A percentile compares a stretch with the other conserved stretches of the same genome.
These are phyloP conservation scores for Drosophila vallismaia DNA, from an alignment of 2,888 invertebrate genomes.

Conservation along the genomic window DNA sequence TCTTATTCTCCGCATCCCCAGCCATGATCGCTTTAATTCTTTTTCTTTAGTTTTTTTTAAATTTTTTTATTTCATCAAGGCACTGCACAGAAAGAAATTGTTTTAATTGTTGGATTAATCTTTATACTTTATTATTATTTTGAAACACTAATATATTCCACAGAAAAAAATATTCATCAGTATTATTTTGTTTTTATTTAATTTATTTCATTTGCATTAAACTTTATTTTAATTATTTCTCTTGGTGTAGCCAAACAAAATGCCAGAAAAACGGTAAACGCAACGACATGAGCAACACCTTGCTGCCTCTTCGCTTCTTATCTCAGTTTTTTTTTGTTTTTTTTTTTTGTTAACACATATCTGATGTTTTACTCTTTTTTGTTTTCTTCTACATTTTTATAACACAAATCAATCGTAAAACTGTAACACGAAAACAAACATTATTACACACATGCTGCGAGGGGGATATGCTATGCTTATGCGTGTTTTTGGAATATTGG, in stretches of 20 bases:
- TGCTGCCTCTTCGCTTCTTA: slow-evolving; percentile 13
- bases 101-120: background rate
- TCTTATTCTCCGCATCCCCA: slow-evolving; percentile 62
- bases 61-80: background rate
- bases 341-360: background rate
- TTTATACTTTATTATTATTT: background rate
- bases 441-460: slow-evolving; percentile 18
- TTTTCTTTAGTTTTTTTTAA: slow-evolving; percentile 7
- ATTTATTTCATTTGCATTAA: background rate
- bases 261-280: slow-evolving; percentile 15
- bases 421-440: slow-evolving; percentile 21
- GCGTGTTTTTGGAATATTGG: background rate
- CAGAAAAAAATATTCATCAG: no score
- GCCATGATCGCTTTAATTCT: slow-evolving; percentile 46
- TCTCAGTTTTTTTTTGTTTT: slow-evolving; percentile 8
- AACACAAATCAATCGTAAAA: slow-evolving; percentile 33
- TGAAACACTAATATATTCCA: background rate
- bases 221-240: background rate
- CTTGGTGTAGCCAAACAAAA: slow-evolving; percentile 3
- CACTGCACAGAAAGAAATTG: slow-evolving; percentile 17
- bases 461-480: background rate
- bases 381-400: background rate
- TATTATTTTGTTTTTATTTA: background rate
- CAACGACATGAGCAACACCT: slow-evolving; percentile 39
- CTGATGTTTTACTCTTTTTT: background rate